phyloP scores from a whole-genome alignment of 2,797 vertebrate genomes.

The Argentina silus region DNA sequence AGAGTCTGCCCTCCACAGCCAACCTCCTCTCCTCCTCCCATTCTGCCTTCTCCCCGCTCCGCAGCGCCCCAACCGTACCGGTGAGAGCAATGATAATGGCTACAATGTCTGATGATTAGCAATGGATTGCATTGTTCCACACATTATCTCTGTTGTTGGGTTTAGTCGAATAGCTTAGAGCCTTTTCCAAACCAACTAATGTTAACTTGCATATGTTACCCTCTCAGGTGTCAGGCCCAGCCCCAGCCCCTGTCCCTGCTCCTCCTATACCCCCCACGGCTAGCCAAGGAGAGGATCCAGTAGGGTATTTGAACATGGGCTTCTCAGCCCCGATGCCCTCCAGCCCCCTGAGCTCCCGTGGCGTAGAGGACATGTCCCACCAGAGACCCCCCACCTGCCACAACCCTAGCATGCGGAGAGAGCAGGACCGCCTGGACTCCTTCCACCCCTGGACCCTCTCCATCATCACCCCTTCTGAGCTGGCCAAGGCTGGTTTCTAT shows the following conservation, averaged over 20 bases:
- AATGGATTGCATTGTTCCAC: neutral
- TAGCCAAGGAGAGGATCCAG: constrained; percentile 76
- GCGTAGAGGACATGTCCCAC: constrained; percentile 85
- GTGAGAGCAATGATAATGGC: constrained; percentile 50
- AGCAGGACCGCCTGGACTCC: constrained; percentile 90
- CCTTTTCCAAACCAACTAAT: too few species aligned
- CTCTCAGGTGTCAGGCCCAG: constrained; percentile 63
- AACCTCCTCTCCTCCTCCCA: constrained; percentile 83
- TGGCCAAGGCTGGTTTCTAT: constrained; percentile 96
- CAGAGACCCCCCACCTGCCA: constrained; percentile 79
- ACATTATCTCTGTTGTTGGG: neutral
- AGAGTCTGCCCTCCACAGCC: constrained; percentile 80
- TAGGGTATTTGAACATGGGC: constrained; percentile 81
- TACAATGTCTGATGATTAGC: neutral
- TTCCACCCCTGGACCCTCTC: constrained; percentile 86
- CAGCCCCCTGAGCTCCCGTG: constrained; percentile 81
- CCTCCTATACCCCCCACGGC: constrained; percentile 39
- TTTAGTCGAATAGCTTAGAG: neutral
- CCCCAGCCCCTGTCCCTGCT: constrained; percentile 22
- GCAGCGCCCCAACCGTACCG: constrained; percentile 69
- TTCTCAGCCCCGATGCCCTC: constrained; percentile 80
- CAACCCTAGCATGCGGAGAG: constrained; percentile 87
- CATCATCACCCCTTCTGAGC: constrained; percentile 85
- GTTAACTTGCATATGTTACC: too few species aligned
- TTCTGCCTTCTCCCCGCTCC: constrained; percentile 85